Conservation (phyloP, 1,140 invertebrate species). For the Cyclargus thomasi region DNA sequence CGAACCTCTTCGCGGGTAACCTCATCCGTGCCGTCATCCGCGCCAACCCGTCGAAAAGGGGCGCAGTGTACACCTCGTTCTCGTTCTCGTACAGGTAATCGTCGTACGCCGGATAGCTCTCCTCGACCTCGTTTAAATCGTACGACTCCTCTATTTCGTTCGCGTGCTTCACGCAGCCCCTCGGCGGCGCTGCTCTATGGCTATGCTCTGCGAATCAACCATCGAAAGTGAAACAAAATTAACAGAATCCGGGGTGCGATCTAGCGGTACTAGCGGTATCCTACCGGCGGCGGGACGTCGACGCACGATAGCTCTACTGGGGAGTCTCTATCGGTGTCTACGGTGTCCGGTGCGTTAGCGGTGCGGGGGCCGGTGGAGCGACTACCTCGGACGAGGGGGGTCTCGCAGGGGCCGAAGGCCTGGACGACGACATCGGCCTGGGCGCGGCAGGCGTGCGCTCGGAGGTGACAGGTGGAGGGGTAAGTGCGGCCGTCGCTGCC, state of each 20-base stretch:
- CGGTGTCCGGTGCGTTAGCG: constrained; percentile 32
- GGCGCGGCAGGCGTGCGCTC: constrained; percentile 84
- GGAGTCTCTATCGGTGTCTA: constrained; percentile 65
- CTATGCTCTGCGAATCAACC: constrained; percentile 57
- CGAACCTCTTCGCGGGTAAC: constrained; percentile 60
- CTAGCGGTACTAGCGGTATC: constrained; percentile 55
- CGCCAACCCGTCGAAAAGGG: constrained; percentile 58
- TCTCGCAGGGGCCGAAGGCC: constrained; percentile 82
- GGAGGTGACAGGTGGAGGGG: constrained; percentile 82
- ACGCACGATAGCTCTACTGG: constrained; percentile 54
- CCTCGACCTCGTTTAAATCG: constrained; percentile 49
- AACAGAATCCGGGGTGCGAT: constrained; percentile 31
- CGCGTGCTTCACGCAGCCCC: constrained; percentile 38
- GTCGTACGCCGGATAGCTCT: constrained; percentile 54
- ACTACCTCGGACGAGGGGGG: constrained; percentile 65
- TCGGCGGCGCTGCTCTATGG: constrained; percentile 34
- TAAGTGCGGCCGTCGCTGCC: constrained; percentile 88
- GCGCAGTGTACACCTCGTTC: constrained; percentile 48
- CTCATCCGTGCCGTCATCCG: constrained; percentile 49
- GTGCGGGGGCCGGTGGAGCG: constrained; percentile 43
- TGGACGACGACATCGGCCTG: constrained; percentile 88
- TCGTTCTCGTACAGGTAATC: constrained; percentile 51
- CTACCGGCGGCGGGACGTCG: constrained; percentile 58
- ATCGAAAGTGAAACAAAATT: constrained; percentile 31
- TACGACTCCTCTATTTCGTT: constrained; percentile 43